Conservation (phyloP, 2,888 invertebrate species). For the Dolichopus griseipennis region DNA sequence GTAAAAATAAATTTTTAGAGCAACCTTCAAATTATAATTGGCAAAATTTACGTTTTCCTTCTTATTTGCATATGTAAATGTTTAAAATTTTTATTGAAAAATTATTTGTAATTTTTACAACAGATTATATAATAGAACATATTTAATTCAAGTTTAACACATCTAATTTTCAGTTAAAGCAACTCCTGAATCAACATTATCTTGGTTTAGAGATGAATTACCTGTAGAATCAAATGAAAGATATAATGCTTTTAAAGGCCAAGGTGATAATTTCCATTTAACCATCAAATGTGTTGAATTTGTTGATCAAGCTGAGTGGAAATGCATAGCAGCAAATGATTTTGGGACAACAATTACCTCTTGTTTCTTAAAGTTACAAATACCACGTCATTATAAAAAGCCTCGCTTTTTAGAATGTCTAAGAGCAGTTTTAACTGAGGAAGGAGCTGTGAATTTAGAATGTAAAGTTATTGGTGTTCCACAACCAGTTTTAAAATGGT, state of each 20-base stretch:
- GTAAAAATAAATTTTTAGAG: too few species aligned
- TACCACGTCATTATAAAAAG: slow-evolving; percentile 82
- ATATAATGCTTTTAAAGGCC: slow-evolving; percentile 59
- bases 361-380: slow-evolving; percentile 72
- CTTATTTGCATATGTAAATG: too few species aligned
- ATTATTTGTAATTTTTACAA: too few species aligned
- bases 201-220: slow-evolving; percentile 84
- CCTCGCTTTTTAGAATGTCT: slow-evolving; percentile 79
- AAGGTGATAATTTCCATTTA: slow-evolving; percentile 62
- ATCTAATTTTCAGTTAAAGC: slow-evolving; percentile 54
- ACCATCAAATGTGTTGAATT: slow-evolving; percentile 68
- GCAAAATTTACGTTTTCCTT: too few species aligned
- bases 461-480: slow-evolving; percentile 90
- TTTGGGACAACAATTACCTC: slow-evolving; percentile 83
- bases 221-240: slow-evolving; percentile 61
- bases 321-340: slow-evolving; percentile 80
- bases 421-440: slow-evolving; percentile 75
- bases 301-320: slow-evolving; percentile 85
- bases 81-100: too few species aligned
- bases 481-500: slow-evolving; percentile 84
- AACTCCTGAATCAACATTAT: slow-evolving; percentile 67
- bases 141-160: neutral
- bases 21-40: too few species aligned
- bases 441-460: slow-evolving; percentile 80
- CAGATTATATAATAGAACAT: too few species aligned